phyloP scores from a whole-genome alignment of 2,888 invertebrate species.

The Macrosiphum euphorbiae region DNA sequence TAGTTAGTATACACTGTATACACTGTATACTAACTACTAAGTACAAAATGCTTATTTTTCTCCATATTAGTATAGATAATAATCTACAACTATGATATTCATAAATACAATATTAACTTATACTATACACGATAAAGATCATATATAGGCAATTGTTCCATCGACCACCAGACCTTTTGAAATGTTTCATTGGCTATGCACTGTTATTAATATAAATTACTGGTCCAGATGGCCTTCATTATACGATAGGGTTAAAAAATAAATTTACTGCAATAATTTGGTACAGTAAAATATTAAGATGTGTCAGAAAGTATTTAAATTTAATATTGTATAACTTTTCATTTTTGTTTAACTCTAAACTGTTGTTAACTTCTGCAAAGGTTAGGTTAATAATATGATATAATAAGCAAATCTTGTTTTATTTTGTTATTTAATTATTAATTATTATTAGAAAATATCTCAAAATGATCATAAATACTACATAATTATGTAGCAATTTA shows the following conservation, averaged over 20 bases:
- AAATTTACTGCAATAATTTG: background rate
- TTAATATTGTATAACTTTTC: background rate
- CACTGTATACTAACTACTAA: background rate
- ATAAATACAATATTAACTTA: no score
- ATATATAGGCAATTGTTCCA: background rate
- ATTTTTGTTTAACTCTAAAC: background rate
- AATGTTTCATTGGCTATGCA: background rate
- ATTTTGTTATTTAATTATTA: no score
- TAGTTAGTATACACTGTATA: no score
- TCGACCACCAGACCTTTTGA: background rate
- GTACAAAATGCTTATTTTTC: background rate
- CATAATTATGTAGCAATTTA: no score
- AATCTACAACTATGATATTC: no score
- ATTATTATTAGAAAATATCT: no score
- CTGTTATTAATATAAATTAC: background rate
- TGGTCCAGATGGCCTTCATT: background rate
- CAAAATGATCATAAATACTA: no score
- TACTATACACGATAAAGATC: background rate
- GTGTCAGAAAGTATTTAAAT: background rate
- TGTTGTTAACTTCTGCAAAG: background rate
- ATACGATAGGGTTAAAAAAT: background rate
- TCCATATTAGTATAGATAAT: background rate
- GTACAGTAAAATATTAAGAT: background rate
- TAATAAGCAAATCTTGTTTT: no score
- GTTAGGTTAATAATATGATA: no score